Evolutionary conservation across 2,797 vertebrate genomes (phyloP).

Genomic region (Meda fulgida): DNA sequence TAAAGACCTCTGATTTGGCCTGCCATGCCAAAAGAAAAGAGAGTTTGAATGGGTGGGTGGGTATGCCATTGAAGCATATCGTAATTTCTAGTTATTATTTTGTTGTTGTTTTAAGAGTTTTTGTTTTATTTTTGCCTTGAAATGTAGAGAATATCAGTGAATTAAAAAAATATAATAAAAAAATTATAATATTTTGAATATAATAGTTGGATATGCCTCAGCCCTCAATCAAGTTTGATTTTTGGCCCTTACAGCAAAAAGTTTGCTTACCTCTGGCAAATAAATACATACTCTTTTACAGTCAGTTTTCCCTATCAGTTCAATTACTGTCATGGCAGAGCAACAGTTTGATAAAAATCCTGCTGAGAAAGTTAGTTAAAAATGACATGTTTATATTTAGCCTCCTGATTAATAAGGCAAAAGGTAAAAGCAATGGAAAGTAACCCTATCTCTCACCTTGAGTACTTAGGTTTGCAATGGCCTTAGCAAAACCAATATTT

Average conservation of each 20-base stretch:
- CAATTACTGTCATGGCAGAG: constrained; percentile 1
- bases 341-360: not conserved
- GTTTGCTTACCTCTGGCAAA: not conserved
- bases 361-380: not conserved
- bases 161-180: rapidly evolving
- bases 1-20: not conserved
- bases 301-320: not conserved
- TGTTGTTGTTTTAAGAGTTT: not conserved
- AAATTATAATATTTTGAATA: not conserved
- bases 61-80: not conserved
- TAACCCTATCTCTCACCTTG: not conserved
- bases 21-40: not conserved
- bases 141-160: not conserved
- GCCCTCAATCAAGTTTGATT: not conserved
- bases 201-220: not conserved
- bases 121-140: not conserved
- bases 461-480: not conserved
- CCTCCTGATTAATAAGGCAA: not conserved
- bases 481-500: constrained; percentile 10
- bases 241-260: not conserved
- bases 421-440: not conserved
- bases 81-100: not conserved
- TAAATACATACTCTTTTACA: not conserved
- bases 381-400: not conserved
- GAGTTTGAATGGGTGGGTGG: no score